These are phyloP conservation scores for Threskiornis aethiopicus DNA, from an alignment of 2,797 vertebrate genomes.

Conservation along the genomic window DNA sequence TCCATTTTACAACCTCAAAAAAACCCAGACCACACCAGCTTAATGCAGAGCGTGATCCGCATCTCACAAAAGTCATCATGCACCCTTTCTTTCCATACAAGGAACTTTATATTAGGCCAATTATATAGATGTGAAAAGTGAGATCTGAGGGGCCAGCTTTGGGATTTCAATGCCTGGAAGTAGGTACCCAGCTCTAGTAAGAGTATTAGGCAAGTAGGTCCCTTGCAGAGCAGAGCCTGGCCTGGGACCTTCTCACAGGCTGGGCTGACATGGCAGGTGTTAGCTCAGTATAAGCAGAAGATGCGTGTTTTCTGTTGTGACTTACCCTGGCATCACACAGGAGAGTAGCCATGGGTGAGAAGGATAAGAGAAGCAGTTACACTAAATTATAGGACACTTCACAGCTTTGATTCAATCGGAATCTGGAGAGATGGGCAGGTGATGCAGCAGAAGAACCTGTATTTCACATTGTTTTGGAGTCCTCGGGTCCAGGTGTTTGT, in stretches of 20 bases:
- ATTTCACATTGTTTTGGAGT: background rate
- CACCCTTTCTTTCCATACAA: background rate
- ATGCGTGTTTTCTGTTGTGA: rapidly evolving
- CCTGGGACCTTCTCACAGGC: background rate
- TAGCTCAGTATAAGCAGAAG: background rate
- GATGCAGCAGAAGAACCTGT: background rate
- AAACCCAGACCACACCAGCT: background rate
- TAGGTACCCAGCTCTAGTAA: background rate
- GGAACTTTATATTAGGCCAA: background rate
- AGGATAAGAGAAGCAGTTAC: background rate
- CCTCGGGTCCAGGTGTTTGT: background rate
- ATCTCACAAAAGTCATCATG: background rate
- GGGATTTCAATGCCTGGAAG: background rate
- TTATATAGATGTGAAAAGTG: background rate
- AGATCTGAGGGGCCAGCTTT: background rate
- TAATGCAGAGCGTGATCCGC: background rate
- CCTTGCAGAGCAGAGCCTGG: background rate
- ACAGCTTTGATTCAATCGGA: background rate
- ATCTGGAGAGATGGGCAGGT: background rate
- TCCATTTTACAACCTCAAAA: background rate
- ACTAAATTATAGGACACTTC: background rate
- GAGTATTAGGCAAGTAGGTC: rapidly evolving
- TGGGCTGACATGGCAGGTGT: background rate
- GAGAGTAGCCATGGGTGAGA: background rate
- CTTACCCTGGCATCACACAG: background rate